phyloP scores from a whole-genome alignment of 2,797 vertebrate species.

The Acanthurus leucopareius region DNA sequence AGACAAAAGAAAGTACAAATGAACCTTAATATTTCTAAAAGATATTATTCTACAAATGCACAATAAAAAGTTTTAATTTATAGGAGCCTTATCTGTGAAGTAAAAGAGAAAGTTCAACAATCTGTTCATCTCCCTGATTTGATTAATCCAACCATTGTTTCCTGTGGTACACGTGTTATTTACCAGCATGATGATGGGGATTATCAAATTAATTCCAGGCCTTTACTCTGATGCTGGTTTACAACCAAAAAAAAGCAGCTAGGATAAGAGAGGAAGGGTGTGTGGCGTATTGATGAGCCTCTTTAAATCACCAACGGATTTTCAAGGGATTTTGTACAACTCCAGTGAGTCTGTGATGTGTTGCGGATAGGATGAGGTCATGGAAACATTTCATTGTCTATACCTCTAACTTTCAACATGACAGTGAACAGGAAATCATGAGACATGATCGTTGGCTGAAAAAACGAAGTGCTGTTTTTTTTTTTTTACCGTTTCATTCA shows the following conservation, averaged over 20 bases:
- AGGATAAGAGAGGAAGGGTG: conserved; percentile 18
- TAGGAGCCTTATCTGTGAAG: background rate
- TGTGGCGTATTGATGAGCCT: conserved; percentile 40
- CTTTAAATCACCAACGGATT: conserved; percentile 45
- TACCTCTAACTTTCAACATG: conserved; percentile 6
- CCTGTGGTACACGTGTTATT: conserved; percentile 53
- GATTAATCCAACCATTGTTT: conserved; percentile 48
- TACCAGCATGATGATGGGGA: conserved; percentile 58
- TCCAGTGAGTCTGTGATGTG: conserved; percentile 25
- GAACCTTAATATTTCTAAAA: conserved; percentile 4
- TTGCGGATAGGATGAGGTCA: conserved; percentile 46
- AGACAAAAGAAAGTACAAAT: conserved; percentile 15
- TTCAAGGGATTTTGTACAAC: conserved; percentile 39
- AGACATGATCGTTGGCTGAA: background rate
- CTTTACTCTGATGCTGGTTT: conserved; percentile 40
- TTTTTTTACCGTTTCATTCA: conserved; percentile 6
- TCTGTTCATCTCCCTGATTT: conserved; percentile 33
- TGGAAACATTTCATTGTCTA: conserved; percentile 35
- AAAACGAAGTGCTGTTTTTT: background rate
- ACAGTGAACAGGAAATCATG: conserved; percentile 6
- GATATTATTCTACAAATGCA: background rate
- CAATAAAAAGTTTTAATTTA: conserved; percentile 19
- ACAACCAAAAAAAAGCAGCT: conserved; percentile 45
- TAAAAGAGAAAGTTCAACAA: conserved; percentile 41
- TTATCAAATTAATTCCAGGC: conserved; percentile 70